A percentile compares a stretch with the other conserved stretches of the same genome.
phyloP scores from a whole-genome alignment of 2,888 invertebrate species.

The Tetragnatha montana region DNA sequence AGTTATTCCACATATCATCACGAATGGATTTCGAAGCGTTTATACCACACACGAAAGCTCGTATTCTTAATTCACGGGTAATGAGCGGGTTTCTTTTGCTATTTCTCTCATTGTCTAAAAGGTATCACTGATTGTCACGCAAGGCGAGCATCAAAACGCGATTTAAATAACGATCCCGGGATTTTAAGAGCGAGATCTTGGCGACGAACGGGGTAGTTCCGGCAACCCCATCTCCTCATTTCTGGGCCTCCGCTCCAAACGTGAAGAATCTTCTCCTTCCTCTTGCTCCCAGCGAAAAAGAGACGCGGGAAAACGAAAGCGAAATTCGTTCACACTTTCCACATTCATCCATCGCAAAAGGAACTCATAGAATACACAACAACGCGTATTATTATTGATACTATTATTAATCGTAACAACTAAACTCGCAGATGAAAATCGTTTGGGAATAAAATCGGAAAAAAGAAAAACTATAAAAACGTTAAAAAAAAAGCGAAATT shows the following conservation, averaged over 20 bases:
- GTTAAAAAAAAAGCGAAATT: not conserved
- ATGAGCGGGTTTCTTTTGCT: not conserved
- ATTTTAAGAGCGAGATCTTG: constrained; percentile 17
- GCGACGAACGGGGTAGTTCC: constrained; percentile 20
- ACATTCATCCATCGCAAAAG: not conserved
- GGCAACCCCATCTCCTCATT: constrained; percentile 38
- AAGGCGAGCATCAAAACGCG: not conserved
- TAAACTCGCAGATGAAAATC: no score
- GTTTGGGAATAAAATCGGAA: no score
- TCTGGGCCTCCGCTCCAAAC: constrained; percentile 6
- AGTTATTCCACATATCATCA: no score
- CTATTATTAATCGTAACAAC: no score
- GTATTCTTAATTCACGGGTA: not conserved
- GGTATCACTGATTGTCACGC: not conserved
- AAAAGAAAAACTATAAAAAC: no score
- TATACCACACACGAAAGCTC: not conserved
- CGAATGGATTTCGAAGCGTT: not conserved
- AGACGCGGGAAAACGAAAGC: constrained; percentile 6
- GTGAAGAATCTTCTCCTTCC: constrained; percentile 21
- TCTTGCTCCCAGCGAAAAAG: constrained; percentile 12
- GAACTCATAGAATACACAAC: not conserved
- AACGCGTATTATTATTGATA: not conserved
- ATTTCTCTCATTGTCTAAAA: not conserved
- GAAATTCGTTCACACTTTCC: not conserved
- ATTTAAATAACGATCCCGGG: not conserved